These are phyloP conservation scores for Pagetopsis macropterus DNA, from an alignment of 2,797 vertebrate species.

Conservation along the genomic window DNA sequence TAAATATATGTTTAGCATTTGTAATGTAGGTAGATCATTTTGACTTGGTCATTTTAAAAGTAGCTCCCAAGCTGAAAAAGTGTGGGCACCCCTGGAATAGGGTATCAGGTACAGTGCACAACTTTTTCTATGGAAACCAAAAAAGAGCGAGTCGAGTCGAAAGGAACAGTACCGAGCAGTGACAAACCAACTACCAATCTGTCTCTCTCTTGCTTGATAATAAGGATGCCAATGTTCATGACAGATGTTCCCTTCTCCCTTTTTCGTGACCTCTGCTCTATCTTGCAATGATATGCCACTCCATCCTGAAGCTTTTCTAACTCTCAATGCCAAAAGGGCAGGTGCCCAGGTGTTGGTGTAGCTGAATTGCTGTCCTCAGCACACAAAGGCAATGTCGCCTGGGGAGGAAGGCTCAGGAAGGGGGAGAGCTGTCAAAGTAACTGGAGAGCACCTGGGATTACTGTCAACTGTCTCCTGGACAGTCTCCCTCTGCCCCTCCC, in stretches of 20 bases:
- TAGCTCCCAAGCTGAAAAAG: no score
- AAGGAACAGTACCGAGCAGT: no score
- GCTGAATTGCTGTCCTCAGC: conserved; percentile 80
- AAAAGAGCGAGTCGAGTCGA: no score
- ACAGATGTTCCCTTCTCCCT: conserved; percentile 12
- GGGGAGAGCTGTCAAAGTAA: conserved; percentile 74
- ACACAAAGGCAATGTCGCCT: conserved; percentile 76
- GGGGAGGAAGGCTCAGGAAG: conserved; percentile 64
- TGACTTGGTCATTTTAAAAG: no score
- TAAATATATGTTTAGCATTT: no score
- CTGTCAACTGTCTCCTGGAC: conserved; percentile 73
- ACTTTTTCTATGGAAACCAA: no score
- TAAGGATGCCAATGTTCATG: conserved; percentile 7
- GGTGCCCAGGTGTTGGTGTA: conserved; percentile 72
- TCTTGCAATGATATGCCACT: conserved; percentile 59
- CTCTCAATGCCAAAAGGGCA: conserved; percentile 81
- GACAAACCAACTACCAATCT: conserved; percentile 1
- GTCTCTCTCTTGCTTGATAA: conserved; percentile 1
- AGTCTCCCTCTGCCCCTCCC: conserved; percentile 42
- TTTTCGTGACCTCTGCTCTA: conserved; percentile 54
- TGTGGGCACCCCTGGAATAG: no score
- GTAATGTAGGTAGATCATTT: no score
- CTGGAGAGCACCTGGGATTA: conserved; percentile 79
- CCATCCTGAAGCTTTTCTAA: conserved; percentile 61
- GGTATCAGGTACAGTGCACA: no score